Evolutionary conservation across 2,888 invertebrate species (phyloP).

Genomic region (Nycteola revayana): DNA sequence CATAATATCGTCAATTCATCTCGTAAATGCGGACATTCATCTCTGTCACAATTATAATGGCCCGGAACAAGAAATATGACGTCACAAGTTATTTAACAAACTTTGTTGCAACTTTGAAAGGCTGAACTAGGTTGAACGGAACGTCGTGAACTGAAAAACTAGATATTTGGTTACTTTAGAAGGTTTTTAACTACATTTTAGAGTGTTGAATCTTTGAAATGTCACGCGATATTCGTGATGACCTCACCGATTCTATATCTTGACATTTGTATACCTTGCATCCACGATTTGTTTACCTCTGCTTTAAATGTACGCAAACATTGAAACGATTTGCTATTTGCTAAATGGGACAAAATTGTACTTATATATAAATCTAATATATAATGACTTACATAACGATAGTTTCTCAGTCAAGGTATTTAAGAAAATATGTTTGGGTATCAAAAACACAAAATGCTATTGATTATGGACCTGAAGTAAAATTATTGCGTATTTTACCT

Average conservation of each 20-base stretch:
- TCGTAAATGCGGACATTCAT: slow-evolving; percentile 26
- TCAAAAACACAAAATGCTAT: too few species aligned
- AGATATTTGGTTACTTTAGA: slow-evolving; percentile 5
- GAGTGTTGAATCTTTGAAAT: slow-evolving; percentile 27
- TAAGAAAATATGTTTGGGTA: too few species aligned
- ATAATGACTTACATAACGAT: too few species aligned
- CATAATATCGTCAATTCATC: slow-evolving; percentile 30
- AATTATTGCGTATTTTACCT: too few species aligned
- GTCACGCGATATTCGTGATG: slow-evolving; percentile 34
- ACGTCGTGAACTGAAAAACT: too few species aligned
- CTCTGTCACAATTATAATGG: slow-evolving; percentile 22
- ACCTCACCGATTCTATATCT: slow-evolving; percentile 39
- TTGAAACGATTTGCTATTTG: too few species aligned
- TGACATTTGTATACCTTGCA: slow-evolving; percentile 36
- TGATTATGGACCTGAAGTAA: too few species aligned
- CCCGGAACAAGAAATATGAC: slow-evolving; percentile 21
- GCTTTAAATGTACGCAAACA: background rate
- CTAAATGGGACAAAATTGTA: too few species aligned
- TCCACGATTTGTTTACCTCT: slow-evolving; percentile 13
- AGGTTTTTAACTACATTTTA: slow-evolving; percentile 16
- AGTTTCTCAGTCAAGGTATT: too few species aligned
- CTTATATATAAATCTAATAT: too few species aligned
- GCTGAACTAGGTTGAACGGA: too few species aligned
- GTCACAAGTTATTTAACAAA: slow-evolving; percentile 12
- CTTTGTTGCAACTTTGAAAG: too few species aligned